Base-by-base conservation (phyloP, 2,888 invertebrate species). In the Mongoloraphidia duomilia region DNA sequence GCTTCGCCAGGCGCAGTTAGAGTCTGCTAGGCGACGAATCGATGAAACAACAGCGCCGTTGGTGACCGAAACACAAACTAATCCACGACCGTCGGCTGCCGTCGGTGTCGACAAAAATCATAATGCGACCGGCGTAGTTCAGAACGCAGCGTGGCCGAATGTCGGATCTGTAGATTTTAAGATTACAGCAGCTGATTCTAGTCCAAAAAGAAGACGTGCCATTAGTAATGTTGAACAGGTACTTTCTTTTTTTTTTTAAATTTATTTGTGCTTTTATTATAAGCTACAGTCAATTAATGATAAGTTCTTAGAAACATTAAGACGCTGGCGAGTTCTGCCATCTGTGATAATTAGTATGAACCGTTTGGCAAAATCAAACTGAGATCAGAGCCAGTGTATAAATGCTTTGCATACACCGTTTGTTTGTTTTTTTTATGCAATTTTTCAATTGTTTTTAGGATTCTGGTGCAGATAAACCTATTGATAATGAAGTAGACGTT, bases 401-500 rank as follows among this genome's bases (percentile, higher is more conserved):
- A 26, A 26, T 26, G 6, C 26, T 26, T 26, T 26, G 26, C 6
- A 26, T 26, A 5, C 26, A 6, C 26, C 26, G 6, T 26, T 26
- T 26, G 3, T 26, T 26, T 26, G 3, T 6, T 26, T 26, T 26
- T 26, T 26, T 26, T 26, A 5, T 6, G 6, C 26, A 26, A 26
- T 26, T 26, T 26, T 26, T 26, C 26, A 26, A 26, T 26, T 26
- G 26, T 26, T 26, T 26, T 3, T 26, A 26, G 26, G 43, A 48
- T 39, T 33, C 46, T 33, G 44, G 36, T 14, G 41, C 47, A 11
- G 45, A 45, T 45, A 41, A 40, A 9, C 41, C 34, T 9, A 43
- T 76, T n/a, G 82, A 83, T 52, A 80, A 80, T 59, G 84, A 84
- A 57, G 72, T 72, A 0, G 82, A 82, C 52, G 75, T 72, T 40